These are phyloP conservation scores for Labrus mixtus DNA, from an alignment of 2,113 vertebrate genomes.

Conservation along the genomic window DNA sequence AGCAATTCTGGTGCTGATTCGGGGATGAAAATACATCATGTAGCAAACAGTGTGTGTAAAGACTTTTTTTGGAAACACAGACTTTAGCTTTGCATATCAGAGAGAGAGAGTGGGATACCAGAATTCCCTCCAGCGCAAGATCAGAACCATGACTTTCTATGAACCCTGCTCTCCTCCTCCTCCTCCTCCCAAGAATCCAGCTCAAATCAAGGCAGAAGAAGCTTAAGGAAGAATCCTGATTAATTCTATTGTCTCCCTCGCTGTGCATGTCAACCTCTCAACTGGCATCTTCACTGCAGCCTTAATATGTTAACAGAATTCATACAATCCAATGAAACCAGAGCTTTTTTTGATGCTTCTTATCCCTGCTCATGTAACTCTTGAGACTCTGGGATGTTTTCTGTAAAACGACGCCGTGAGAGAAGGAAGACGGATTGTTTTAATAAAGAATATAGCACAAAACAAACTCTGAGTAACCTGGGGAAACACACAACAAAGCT, in stretches of 20 bases:
- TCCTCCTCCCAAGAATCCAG: constrained; percentile 49
- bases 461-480: constrained; percentile 40
- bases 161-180: constrained; percentile 54
- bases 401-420: constrained; percentile 38
- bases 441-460: constrained; percentile 66
- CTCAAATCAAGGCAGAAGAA: constrained; percentile 55
- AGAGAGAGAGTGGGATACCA: constrained; percentile 65
- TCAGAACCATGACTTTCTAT: constrained; percentile 68
- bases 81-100: constrained; percentile 72
- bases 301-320: constrained; percentile 61
- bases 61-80: constrained; percentile 62
- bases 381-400: constrained; percentile 39
- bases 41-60: constrained; percentile 63
- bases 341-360: constrained; percentile 39
- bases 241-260: constrained; percentile 65
- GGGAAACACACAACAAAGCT: constrained; percentile 55
- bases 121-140: constrained; percentile 70
- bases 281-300: constrained; percentile 40
- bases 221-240: constrained; percentile 48
- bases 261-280: constrained; percentile 36
- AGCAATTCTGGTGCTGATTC: constrained; percentile 69
- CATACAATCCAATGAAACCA: constrained; percentile 28
- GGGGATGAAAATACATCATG: constrained; percentile 63
- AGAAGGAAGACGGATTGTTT: constrained; percentile 69
- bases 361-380: constrained; percentile 23